Conservation (phyloP, 2,888 invertebrate species). For the Sarcophaga carnaria region DNA sequence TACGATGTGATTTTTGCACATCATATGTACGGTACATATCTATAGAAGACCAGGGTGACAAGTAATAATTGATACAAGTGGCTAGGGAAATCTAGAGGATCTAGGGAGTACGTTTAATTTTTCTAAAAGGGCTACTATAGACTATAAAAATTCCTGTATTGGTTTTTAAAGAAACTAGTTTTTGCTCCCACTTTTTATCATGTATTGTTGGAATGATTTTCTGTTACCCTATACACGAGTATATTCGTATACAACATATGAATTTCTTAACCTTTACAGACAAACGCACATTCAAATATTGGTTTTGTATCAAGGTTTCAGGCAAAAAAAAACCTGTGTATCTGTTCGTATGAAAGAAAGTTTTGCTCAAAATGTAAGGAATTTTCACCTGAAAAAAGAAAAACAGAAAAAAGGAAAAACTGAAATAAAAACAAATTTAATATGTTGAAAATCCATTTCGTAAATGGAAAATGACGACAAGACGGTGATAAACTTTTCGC, state of each 20-base stretch:
- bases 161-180: too few species aligned
- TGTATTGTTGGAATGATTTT: not conserved
- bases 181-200: not conserved
- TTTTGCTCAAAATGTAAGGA: not conserved
- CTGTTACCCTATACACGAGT: not conserved
- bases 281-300: conserved; percentile 42
- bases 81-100: not conserved
- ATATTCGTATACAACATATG: not conserved
- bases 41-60: not conserved
- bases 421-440: not conserved
- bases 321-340: not conserved
- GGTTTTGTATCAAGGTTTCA: conserved; percentile 15
- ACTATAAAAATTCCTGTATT: too few species aligned
- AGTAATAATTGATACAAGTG: not conserved
- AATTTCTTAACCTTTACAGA: not conserved
- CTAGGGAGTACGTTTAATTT: not conserved
- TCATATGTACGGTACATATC: conserved; percentile 1
- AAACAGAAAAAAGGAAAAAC: not conserved
- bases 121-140: too few species aligned
- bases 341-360: not conserved
- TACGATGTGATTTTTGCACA: conserved; percentile 78
- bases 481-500: conserved; percentile 68
- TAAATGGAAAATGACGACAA: conserved; percentile 72
- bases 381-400: conserved; percentile 19
- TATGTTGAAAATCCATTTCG: conserved; percentile 69